Percentiles rank a stretch among this genome's conserved stretches.
phyloP scores from a whole-genome alignment of 2,113 vertebrate species.

The Microtus montanus region DNA sequence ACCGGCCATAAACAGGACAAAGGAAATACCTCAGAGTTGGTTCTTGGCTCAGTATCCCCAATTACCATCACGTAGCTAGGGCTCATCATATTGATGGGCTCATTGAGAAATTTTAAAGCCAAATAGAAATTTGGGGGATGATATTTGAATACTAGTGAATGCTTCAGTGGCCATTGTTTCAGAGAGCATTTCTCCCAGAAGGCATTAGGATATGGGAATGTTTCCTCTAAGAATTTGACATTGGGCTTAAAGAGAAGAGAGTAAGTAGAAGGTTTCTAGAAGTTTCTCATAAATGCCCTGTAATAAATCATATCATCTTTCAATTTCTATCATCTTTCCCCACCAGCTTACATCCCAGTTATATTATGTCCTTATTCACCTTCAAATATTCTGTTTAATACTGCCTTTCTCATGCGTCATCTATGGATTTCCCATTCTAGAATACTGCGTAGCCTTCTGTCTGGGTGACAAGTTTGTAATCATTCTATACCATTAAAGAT shows the following conservation, averaged over 20 bases:
- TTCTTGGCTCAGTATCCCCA: not conserved
- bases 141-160: not conserved
- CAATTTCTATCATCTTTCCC: not conserved
- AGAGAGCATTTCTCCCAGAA: not conserved
- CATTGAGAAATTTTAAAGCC: not conserved
- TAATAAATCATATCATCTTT: not conserved
- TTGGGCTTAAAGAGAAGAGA: not conserved
- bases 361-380: not conserved
- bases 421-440: not conserved
- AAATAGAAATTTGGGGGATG: not conserved
- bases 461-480: not conserved
- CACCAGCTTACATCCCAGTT: too few species aligned
- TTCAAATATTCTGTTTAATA: not conserved
- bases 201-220: not conserved
- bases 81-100: not conserved
- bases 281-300: not conserved
- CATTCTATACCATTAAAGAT: not conserved
- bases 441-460: not conserved
- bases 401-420: not conserved
- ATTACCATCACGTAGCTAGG: not conserved
- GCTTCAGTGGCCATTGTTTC: not conserved
- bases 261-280: not conserved
- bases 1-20: not conserved
- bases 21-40: not conserved
- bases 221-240: constrained; percentile 2